phyloP scores from a whole-genome alignment of 2,888 invertebrate species.

The Synergus gifuensis region DNA sequence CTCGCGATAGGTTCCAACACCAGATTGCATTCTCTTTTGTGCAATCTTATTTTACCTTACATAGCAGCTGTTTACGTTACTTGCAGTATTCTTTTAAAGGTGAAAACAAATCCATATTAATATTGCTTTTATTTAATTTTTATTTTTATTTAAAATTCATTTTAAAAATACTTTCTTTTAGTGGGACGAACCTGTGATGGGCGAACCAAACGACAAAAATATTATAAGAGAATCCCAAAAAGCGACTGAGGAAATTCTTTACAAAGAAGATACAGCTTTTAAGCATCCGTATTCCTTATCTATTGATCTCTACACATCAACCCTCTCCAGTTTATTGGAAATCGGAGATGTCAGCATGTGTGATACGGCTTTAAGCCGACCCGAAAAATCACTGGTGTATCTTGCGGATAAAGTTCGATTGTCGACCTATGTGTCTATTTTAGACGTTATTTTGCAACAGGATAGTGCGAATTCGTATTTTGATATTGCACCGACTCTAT shows the following conservation, averaged over 20 bases:
- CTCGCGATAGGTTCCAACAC: conserved; percentile 76
- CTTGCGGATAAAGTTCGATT: conserved; percentile 61
- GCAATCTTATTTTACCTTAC: conserved; percentile 83
- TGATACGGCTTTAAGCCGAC: conserved; percentile 47
- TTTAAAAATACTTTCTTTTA: conserved; percentile 61
- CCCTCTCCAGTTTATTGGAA: conserved; percentile 65
- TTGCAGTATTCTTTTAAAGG: conserved; percentile 79
- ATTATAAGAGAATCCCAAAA: conserved; percentile 81
- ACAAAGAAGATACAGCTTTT: conserved; percentile 73
- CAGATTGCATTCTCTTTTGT: conserved; percentile 80
- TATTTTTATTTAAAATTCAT: conserved; percentile 60
- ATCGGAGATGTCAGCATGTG: conserved; percentile 61
- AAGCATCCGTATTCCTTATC: conserved; percentile 87
- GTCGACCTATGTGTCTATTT: conserved; percentile 57
- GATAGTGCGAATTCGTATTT: conserved; percentile 65
- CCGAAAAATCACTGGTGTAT: conserved; percentile 54
- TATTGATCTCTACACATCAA: conserved; percentile 80
- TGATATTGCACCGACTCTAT: conserved; percentile 59
- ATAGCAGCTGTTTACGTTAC: conserved; percentile 81
- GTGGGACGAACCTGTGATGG: conserved; percentile 66
- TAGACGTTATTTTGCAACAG: conserved; percentile 64
- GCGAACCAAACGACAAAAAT: conserved; percentile 76
- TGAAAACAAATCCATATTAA: conserved; percentile 62
- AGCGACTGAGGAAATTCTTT: conserved; percentile 80
- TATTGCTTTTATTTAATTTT: conserved; percentile 41